Conservation (phyloP, 2,113 vertebrate genomes). For the Thunnus thynnus region DNA sequence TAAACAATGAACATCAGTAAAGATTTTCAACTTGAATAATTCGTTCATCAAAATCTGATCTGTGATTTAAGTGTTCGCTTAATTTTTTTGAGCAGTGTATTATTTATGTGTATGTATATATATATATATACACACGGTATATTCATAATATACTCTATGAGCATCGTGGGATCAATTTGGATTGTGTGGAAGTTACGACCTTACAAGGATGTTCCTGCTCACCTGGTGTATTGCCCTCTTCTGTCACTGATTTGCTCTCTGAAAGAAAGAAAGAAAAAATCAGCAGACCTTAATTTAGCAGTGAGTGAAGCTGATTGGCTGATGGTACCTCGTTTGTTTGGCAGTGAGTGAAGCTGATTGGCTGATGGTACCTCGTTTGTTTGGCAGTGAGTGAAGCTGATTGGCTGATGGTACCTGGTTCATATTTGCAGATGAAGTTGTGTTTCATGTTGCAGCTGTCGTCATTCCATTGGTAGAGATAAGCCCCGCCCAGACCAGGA, state of each 20-base stretch:
- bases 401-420: constrained; percentile 84
- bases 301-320: neutral
- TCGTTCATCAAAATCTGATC: no score
- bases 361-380: neutral
- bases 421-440: constrained; percentile 99
- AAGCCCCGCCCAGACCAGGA: constrained; percentile 92
- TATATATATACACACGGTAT: no score
- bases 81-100: no score
- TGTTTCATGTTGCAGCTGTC: constrained; percentile 99
- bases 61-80: no score
- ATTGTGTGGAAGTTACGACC: no score
- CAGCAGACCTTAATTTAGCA: no score
- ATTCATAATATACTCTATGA: no score
- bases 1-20: no score
- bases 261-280: neutral
- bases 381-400: neutral
- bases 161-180: no score
- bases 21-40: no score
- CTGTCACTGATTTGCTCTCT: constrained; percentile 75
- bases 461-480: constrained; percentile 98
- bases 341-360: neutral
- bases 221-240: constrained; percentile 80
- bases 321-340: no score
- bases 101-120: no score
- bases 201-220: constrained; percentile 7